Evolutionary conservation across 2,888 invertebrate species (phyloP), one percentile per base, ranked within the genome.

Genomic region (Camptogramma bilineatum): DNA sequence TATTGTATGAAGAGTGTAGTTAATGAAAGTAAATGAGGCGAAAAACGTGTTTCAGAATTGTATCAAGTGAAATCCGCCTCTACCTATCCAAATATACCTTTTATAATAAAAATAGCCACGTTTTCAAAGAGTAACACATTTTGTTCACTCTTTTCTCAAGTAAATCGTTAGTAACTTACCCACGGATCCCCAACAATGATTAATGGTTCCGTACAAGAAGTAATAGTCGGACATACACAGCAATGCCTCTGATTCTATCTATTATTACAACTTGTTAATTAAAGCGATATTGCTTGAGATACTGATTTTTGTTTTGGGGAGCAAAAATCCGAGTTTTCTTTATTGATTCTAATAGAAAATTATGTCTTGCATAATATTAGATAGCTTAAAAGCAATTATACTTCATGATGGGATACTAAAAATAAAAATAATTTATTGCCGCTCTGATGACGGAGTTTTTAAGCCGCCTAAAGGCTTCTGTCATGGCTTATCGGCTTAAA

Each of bases 151-250:
- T 39, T 13, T 53, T 47, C 18, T 55, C 47, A 31, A 47, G 18
- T 17, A 47, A 48, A 17, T 3, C 28, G 28, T 1, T 34, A 28
- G n/a, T 52, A 19, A 8, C 18, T 28, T 21, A 24, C 34, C 44
- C 55, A 75, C 77, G 76, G 81, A 78, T 64, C 80, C 76, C 84
- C 71, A 77, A 82, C 81, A 72, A 72, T 88, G 88, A 88, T 88
- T 86, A 86, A 88, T 88, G 82, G 77, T 80, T 73, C 78, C 68
- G 72, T 64, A 78, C 73, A 69, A 74, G 75, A 69, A 75, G 72
- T 72, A 74, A 70, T 55, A 47, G 52, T 53, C 65, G 64, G 71
- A 75, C 72, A 71, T 68, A 48, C 73, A 74, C 75, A 73, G 75
- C 69, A 46, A 52, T 53, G 55, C 62, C 74, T 73, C 76, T 77